Conservation (phyloP, 2,888 invertebrate species). For the Leptinotarsa rubiginosa region DNA sequence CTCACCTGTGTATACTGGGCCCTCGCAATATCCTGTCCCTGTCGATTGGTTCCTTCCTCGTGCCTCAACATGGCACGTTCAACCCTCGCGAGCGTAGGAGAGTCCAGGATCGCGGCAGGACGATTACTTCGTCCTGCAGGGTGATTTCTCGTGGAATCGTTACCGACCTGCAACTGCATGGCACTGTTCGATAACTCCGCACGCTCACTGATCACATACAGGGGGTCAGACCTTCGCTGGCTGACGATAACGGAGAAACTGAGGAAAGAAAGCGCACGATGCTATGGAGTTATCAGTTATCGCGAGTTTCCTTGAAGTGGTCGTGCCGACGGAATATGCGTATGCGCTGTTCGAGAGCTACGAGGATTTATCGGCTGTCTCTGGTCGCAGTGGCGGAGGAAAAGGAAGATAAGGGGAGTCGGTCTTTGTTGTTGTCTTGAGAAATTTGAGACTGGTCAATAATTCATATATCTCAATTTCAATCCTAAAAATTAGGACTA, state of each 20-base stretch:
- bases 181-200: slow-evolving; percentile 27
- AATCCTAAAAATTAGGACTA: too few relatives aligned
- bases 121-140: slow-evolving; percentile 45
- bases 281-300: slow-evolving; percentile 38
- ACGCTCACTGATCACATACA: slow-evolving; percentile 23
- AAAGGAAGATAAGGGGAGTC: not conserved
- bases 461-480: too few relatives aligned
- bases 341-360: slow-evolving; percentile 10
- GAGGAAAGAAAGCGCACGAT: slow-evolving; percentile 30
- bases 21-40: slow-evolving; percentile 58
- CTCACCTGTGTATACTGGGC: slow-evolving; percentile 62
- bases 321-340: slow-evolving; percentile 35
- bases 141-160: slow-evolving; percentile 49
- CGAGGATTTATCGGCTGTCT: slow-evolving; percentile 12
- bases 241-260: slow-evolving; percentile 20
- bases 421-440: too few relatives aligned
- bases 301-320: slow-evolving; percentile 43
- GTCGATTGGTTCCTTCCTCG: slow-evolving; percentile 64
- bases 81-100: slow-evolving; percentile 72
- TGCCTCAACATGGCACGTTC: slow-evolving; percentile 71
- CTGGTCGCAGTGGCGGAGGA: not conserved
- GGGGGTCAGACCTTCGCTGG: slow-evolving; percentile 9
- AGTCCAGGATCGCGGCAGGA: slow-evolving; percentile 68
- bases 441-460: too few relatives aligned
- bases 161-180: slow-evolving; percentile 60